Base-by-base conservation (phyloP, 2,113 vertebrate species). In the Triplophysa tibetana region DNA sequence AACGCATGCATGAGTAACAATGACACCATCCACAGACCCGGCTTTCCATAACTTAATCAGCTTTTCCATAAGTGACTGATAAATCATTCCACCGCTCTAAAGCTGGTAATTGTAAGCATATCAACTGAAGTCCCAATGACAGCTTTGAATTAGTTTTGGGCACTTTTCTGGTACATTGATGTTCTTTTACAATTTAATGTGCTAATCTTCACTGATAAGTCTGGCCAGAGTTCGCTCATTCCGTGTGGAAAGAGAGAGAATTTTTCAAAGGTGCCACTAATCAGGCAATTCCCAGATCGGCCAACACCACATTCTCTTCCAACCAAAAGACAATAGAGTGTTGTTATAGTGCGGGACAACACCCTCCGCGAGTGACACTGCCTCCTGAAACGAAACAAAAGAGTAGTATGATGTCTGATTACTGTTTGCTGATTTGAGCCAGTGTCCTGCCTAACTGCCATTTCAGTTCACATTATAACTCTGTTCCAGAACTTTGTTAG, bases 271-370 rank as follows among this genome's bases (percentile, higher is more conserved):
- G 52, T 81, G 75, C 50, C 67, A 75, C 56, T 63, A 62, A 79
- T 61, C 58, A 75, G 41, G 60, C 69, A 16, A 12, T 6, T 75
- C 67, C 68, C 19, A 3, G 9, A 38, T 54, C 3, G 60, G 64
- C 79, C 75, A 81, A 50, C 29, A 65, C n/a, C 56, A 78, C n/a
- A 70, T 75, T 81, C 77, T 56, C 79, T 52, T 75, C 75, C 65
- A 70, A 81, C 56, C 11, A 13, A 79, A 75, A 78, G 70, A 84
- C 80, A 81, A 84, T 81, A 73, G 33, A 75, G 70, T 41, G 70
- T 56, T 79, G 81, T 84, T 75, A 75, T 43, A 38, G 6, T 63
- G 48, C 24, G 14, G 64, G 64, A 80, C 74, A 75, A 66, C 76
- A 41, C 75, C 70, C 75, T 70, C 24, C 24, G 62, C 41, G 19